These are phyloP conservation scores for Andricus quercusramuli DNA, from an alignment of 2,888 invertebrate genomes.

Conservation along the genomic window DNA sequence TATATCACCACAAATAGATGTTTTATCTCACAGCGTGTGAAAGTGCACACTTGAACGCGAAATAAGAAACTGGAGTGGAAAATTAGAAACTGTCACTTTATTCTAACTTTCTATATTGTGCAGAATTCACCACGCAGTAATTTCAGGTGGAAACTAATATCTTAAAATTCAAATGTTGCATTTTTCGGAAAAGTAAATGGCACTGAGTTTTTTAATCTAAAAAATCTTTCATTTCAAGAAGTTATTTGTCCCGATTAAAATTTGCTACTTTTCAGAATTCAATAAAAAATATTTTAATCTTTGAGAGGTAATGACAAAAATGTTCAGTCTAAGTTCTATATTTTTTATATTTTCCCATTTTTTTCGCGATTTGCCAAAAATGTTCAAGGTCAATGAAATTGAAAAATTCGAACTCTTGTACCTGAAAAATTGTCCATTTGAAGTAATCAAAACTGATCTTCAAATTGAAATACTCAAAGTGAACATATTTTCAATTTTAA, in stretches of 20 bases:
- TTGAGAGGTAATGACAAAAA: too few relatives aligned
- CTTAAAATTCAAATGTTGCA: background rate
- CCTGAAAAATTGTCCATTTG: too few relatives aligned
- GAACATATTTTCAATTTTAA: too few relatives aligned
- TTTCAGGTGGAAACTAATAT: background rate
- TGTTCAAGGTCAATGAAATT: too few relatives aligned
- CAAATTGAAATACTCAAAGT: too few relatives aligned
- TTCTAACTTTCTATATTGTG: background rate
- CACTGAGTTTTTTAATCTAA: background rate
- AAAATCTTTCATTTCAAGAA: background rate
- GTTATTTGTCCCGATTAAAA: background rate
- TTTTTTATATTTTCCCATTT: too few relatives aligned
- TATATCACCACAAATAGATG: background rate
- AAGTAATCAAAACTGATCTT: too few relatives aligned
- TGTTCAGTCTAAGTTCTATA: too few relatives aligned
- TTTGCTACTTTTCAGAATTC: background rate
- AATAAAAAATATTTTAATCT: too few relatives aligned
- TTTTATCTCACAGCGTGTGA: background rate
- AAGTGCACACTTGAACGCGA: slow-evolving; percentile 2
- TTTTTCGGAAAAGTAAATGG: background rate
- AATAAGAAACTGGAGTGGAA: slow-evolving; percentile 5
- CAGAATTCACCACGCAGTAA: background rate
- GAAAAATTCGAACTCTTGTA: too few relatives aligned
- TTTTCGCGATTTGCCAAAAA: too few relatives aligned
- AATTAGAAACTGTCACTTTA: background rate